phyloP scores from a whole-genome alignment of 2,113 vertebrate species.

The Clarias batrachus region DNA sequence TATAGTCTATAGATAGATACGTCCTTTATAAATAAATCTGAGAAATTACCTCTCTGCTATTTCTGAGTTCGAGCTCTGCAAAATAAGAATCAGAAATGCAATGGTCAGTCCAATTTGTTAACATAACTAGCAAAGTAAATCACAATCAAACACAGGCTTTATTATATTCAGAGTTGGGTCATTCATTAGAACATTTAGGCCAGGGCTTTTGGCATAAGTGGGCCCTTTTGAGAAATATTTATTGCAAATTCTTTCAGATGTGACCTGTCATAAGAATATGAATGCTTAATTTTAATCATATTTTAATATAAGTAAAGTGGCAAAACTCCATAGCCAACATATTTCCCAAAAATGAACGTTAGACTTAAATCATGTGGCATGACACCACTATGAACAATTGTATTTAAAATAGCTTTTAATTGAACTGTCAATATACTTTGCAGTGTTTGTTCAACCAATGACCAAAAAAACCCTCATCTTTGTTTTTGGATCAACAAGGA shows the following conservation, averaged over 20 bases:
- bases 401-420: background rate
- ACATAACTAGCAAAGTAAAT: background rate
- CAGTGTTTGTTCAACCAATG: background rate
- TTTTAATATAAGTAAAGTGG: background rate
- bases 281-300: background rate
- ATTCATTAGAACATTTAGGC: background rate
- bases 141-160: background rate
- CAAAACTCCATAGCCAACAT: background rate
- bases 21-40: background rate
- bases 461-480: background rate
- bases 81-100: slow-evolving; percentile 42
- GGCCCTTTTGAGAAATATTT: background rate
- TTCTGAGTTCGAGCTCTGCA: slow-evolving; percentile 68
- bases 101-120: slow-evolving; percentile 13
- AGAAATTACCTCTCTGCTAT: slow-evolving; percentile 71
- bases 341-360: background rate
- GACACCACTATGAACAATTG: background rate
- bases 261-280: background rate
- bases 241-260: background rate
- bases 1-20: no score
- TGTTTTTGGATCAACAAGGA: background rate
- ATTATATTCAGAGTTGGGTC: background rate
- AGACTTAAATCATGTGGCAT: background rate
- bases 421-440: background rate
- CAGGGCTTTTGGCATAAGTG: background rate